Evolutionary conservation across 2,797 vertebrate genomes (phyloP), one percentile per base, ranked within the genome.

Genomic region (Podarcis siculus): DNA sequence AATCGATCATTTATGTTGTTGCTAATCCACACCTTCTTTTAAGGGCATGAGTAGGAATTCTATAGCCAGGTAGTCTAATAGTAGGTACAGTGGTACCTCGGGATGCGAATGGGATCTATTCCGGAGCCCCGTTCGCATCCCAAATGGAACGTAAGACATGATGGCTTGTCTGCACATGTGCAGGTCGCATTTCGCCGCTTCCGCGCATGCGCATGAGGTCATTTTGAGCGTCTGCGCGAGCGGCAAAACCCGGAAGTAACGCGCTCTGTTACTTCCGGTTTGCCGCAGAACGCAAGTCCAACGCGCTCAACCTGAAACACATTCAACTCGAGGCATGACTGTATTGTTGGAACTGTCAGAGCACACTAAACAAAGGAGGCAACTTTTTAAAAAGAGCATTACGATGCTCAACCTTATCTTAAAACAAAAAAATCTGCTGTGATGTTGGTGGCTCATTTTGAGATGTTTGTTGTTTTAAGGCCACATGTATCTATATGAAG

Each of bases 401-500:
- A 39, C 7, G 25, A n/a, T 30, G 83, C 80, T 21, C 23, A 8
- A 73, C 37, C 64, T 85, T 0, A 78, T 84, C 4, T 93, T 12
- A 25, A 86, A 35, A 73, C 2, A 72, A 66, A 58, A 1, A 64
- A 19, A 23, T 55, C 82, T 72, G 25, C 66, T 69, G 9, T 85
- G 8, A 86, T 55, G 23, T 45, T 84, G 61, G 4, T 37, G 73
- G 91, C 87, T 61, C 73, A 49, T 90, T 93, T 19, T 17, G 73
- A 83, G 17, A 15, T 87, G 83, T 92, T 92, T 93, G 88, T 89
- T 87, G 83, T 95, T 86, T 97, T 91, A 95, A 97, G 98, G 96
- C 95, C 98, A 98, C 91, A 98, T 99, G 97, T 99, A 99, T n/a
- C 95, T 96, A 92, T 99, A 98, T 17, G 98, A 99, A 97, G 98